Percentiles rank a stretch among this genome's conserved stretches.
Evolutionary conservation across 2,797 vertebrate species (phyloP).

Genomic region (Geotrypetes seraphini): DNA sequence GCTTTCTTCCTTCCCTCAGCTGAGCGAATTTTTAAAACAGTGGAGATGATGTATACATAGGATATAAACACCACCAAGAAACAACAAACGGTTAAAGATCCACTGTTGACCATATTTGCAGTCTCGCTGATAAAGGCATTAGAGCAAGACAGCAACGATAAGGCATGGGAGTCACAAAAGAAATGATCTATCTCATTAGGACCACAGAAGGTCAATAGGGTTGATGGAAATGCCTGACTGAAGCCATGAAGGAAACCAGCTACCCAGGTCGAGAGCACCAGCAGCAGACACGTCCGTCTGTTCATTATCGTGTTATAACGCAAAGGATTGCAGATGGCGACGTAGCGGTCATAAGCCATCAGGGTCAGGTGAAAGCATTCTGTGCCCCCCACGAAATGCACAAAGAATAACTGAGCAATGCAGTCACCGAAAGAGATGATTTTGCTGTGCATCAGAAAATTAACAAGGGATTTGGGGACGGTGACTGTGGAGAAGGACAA

Average conservation of each 20-base stretch:
- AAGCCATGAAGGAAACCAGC: slow-evolving; percentile 30
- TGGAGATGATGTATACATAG: too few species aligned
- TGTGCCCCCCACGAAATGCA: too few species aligned
- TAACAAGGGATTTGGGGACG: slow-evolving; percentile 34
- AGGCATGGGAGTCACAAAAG: too few species aligned
- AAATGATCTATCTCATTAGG: too few species aligned
- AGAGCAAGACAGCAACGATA: too few species aligned
- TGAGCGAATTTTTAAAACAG: too few species aligned
- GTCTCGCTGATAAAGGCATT: slow-evolving; percentile 34
- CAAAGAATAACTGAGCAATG: too few species aligned
- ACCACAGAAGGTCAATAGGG: slow-evolving; percentile 37
- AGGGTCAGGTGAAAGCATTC: too few species aligned
- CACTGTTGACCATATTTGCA: slow-evolving; percentile 29
- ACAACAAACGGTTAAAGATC: slow-evolving; percentile 12
- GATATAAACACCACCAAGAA: too few species aligned
- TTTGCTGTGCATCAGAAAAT: slow-evolving; percentile 23
- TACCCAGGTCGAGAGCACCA: slow-evolving; percentile 31
- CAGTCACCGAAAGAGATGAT: slow-evolving; percentile 24
- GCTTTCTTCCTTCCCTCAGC: too few species aligned
- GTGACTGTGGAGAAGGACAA: slow-evolving; percentile 42
- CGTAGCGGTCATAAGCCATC: too few species aligned
- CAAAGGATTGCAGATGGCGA: slow-evolving; percentile 34
- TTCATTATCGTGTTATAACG: slow-evolving; percentile 30
- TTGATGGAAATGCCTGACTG: slow-evolving; percentile 30
- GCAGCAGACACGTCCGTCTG: slow-evolving; percentile 13